These are phyloP conservation scores for Setophaga petechia DNA, from an alignment of 2,113 vertebrate genomes.

Conservation along the genomic window DNA sequence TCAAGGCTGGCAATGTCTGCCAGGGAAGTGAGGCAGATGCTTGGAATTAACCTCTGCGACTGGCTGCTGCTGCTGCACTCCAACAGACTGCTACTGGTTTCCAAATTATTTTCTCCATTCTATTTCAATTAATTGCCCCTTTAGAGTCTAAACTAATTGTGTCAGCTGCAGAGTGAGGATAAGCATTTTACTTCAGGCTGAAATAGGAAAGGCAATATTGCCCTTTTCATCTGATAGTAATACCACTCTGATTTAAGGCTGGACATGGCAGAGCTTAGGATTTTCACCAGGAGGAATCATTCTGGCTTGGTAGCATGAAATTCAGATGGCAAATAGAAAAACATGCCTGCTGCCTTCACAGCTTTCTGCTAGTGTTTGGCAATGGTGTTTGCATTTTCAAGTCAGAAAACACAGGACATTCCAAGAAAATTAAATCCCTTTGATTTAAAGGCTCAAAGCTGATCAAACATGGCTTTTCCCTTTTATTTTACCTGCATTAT, in stretches of 20 bases:
- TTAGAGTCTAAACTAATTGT: not conserved
- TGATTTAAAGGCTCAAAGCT: not conserved
- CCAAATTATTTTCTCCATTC: not conserved
- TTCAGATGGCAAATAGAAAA: not conserved
- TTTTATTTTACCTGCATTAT: not conserved
- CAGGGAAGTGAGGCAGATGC: not conserved
- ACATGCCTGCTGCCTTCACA: not conserved
- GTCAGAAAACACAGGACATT: not conserved
- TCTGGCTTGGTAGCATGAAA: not conserved
- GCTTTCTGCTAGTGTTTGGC: not conserved
- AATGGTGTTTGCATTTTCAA: not conserved
- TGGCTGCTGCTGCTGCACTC: not conserved
- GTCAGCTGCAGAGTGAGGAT: not conserved
- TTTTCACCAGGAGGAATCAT: not conserved
- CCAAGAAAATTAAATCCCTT: not conserved
- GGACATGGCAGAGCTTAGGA: not conserved
- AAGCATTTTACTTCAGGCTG: not conserved
- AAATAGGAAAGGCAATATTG: not conserved
- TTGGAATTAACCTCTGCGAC: accelerated
- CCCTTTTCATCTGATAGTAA: not conserved
- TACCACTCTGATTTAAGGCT: not conserved
- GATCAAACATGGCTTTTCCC: not conserved
- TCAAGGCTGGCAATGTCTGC: not conserved
- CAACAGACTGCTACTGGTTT: not conserved
- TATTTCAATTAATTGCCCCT: not conserved